Evolutionary conservation across 2,888 invertebrate species (phyloP).

Genomic region (Sicus ferrugineus): DNA sequence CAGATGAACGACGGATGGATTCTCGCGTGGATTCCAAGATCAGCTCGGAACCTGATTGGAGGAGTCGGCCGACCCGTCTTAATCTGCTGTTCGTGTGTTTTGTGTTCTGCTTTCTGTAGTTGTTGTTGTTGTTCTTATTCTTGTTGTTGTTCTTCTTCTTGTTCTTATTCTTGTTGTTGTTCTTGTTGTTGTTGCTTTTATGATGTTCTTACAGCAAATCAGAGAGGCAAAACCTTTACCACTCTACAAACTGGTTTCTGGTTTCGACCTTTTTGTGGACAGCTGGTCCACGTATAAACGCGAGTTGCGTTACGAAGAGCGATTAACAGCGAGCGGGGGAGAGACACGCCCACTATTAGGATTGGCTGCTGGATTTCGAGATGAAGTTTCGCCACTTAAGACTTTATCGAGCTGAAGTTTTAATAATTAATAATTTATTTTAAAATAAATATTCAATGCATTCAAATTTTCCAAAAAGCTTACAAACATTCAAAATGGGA

Average conservation of each 20-base stretch:
- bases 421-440: too few relatives aligned
- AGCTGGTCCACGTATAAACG: neutral
- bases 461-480: too few relatives aligned
- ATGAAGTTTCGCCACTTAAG: neutral
- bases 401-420: too few relatives aligned
- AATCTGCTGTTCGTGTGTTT: constrained; percentile 3
- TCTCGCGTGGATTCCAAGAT: neutral
- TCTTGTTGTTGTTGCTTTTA: neutral
- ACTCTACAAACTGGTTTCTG: constrained; percentile 10
- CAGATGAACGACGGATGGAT: too few relatives aligned
- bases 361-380: neutral
- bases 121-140: constrained; percentile 9
- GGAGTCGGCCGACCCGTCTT: constrained; percentile 37
- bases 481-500: too few relatives aligned
- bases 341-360: neutral
- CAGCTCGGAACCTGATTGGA: constrained; percentile 23
- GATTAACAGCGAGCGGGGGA: neutral
- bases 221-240: too few relatives aligned
- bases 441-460: too few relatives aligned
- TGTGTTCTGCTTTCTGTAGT: constrained; percentile 17
- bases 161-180: neutral
- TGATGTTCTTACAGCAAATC: neutral
- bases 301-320: constrained; percentile 13
- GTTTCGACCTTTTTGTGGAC: constrained; percentile 1
- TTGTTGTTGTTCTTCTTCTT: constrained; percentile 1